Conservation (phyloP, 2,113 vertebrate genomes). For the Taurulus bubalis region DNA sequence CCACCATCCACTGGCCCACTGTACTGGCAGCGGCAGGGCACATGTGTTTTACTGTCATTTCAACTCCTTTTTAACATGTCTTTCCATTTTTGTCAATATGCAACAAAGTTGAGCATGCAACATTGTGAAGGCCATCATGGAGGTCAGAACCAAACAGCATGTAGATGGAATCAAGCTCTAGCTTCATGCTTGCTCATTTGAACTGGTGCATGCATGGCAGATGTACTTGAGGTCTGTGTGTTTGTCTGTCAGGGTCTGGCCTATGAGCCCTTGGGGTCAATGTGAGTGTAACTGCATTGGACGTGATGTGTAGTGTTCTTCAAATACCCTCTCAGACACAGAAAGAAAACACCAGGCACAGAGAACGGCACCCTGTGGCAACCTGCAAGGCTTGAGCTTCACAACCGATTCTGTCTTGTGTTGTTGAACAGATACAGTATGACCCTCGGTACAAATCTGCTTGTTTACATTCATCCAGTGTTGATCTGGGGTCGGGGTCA, state of each 20-base stretch:
- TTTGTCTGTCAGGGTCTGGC: constrained; percentile 54
- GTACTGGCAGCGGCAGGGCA: not conserved
- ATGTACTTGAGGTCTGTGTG: constrained; percentile 18
- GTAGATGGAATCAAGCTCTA: not conserved
- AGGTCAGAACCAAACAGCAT: not conserved
- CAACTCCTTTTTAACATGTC: not conserved
- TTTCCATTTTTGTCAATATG: constrained; percentile 1
- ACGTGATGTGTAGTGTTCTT: constrained; percentile 69
- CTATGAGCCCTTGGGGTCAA: constrained; percentile 60
- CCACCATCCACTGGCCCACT: not conserved
- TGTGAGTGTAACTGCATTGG: constrained; percentile 70
- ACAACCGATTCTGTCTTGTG: constrained; percentile 36
- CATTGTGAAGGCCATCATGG: not conserved
- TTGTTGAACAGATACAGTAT: constrained; percentile 32
- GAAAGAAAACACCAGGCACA: constrained; percentile 61
- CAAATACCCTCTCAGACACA: constrained; percentile 66
- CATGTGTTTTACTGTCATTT: not conserved
- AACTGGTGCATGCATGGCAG: constrained; percentile 7
- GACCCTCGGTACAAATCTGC: constrained; percentile 33
- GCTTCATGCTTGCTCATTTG: constrained; percentile 16
- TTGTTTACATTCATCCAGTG: constrained; percentile 44
- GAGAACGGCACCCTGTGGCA: constrained; percentile 33
- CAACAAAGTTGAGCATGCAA: not conserved
- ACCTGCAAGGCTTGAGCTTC: constrained; percentile 38
- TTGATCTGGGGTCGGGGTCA: constrained; percentile 32